These are phyloP conservation scores for Plotosus lineatus DNA, from an alignment of 2,113 vertebrate genomes.

Conservation along the genomic window DNA sequence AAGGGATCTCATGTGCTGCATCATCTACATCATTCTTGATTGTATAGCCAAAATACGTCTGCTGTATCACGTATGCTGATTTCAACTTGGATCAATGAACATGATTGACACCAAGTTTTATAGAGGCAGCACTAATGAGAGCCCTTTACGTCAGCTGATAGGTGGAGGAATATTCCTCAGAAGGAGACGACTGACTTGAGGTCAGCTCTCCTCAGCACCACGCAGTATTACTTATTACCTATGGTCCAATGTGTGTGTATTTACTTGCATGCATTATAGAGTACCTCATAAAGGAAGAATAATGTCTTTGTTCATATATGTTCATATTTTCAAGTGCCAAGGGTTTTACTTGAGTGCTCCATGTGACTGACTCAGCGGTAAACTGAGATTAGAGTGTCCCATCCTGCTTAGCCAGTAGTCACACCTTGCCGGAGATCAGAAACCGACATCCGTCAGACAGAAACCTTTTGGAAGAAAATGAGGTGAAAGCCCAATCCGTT, in stretches of 20 bases:
- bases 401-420: slow-evolving; percentile 46
- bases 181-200: slow-evolving; percentile 28
- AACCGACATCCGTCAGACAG: too few relatives aligned
- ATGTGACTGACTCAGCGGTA: slow-evolving; percentile 45
- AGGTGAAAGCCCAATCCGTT: too few relatives aligned
- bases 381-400: slow-evolving; percentile 37
- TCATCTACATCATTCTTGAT: slow-evolving; percentile 23
- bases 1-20: slow-evolving; percentile 51
- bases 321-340: slow-evolving; percentile 68
- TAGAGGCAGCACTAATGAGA: slow-evolving; percentile 17
- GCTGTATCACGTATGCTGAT: slow-evolving; percentile 22
- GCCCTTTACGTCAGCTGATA: slow-evolving; percentile 27
- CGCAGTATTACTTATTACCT: slow-evolving; percentile 50
- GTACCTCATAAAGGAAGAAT: slow-evolving; percentile 55
- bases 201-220: slow-evolving; percentile 38
- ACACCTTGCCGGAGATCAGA: too few relatives aligned
- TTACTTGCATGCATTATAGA: slow-evolving; percentile 65
- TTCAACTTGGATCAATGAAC: not conserved
- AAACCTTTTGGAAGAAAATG: too few relatives aligned
- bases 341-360: slow-evolving; percentile 49
- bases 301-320: slow-evolving; percentile 57
- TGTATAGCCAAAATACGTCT: slow-evolving; percentile 39
- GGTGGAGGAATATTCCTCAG: slow-evolving; percentile 21
- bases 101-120: slow-evolving; percentile 6
- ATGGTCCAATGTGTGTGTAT: slow-evolving; percentile 54